Base-by-base conservation (phyloP, 1,140 invertebrate genomes). In the Rhyzopertha dominica region DNA sequence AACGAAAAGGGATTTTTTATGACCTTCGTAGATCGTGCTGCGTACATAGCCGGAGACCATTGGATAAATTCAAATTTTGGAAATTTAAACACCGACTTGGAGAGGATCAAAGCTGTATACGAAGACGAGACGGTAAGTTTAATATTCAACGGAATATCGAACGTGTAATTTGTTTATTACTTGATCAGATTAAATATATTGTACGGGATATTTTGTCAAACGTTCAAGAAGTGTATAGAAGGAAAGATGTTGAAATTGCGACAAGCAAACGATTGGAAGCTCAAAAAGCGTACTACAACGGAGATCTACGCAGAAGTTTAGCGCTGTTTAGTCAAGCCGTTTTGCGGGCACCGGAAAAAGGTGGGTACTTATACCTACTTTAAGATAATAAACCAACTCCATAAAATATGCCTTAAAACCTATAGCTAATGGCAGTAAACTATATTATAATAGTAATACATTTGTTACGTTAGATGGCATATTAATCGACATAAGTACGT, bases 291-390 rank as follows among this genome's bases (percentile, higher is more conserved):
- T 54, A 74, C 5, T 55, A 71, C 36, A 62, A 70, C 4, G 72
- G 66, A 1, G 63, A 81, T 29, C 58, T 69, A 2, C 55, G 68
- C 12, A 77, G 77, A 54, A 74, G 79, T 0, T 55, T 84, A n/a
- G 49, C 72, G 0, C 59, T 80, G 0, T 73, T 74, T 24, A 79
- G 76, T 58, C 76, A 83, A 56, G 75, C 77, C 2, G 74, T 85
- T 1, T 66, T 84, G 19, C 69, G 79, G 48, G 77, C 82, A 7
- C 79, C 81, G 8, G 71, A 72, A 73, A 65, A 63, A 52, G 60
- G 62, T 63, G 57, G 31, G 32, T 37, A 14, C 9, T 24, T 20
- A 25, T 20, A 25, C 5, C 43, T 4, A 38, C 10, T 43, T 19
- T n/a, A n/a, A n/a, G n/a, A n/a, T n/a, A n/a, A n/a, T n/a, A n/a